These are phyloP conservation scores for Hirundichthys speculiger DNA, from an alignment of 2,113 vertebrate species.

Conservation along the genomic window DNA sequence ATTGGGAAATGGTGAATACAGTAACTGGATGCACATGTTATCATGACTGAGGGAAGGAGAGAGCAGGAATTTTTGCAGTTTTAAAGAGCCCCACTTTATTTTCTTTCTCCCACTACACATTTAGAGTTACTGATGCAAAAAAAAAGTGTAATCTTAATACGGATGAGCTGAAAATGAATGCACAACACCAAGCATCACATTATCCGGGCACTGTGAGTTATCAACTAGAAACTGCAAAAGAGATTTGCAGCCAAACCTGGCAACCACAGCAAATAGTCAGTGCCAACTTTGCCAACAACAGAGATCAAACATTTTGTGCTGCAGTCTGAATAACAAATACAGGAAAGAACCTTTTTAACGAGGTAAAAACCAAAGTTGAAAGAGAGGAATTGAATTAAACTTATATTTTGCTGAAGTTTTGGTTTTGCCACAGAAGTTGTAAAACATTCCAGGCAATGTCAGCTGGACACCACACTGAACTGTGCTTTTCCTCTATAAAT, in stretches of 20 bases:
- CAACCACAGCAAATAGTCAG: conserved; percentile 11
- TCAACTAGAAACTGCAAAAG: no score
- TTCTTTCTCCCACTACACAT: no score
- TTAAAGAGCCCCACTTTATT: no score
- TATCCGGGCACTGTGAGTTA: no score
- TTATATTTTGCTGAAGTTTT: background rate
- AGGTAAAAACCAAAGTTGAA: conserved; percentile 11
- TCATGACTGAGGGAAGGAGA: background rate
- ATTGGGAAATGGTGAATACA: conserved; percentile 49
- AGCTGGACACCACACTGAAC: no score
- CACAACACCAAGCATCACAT: no score
- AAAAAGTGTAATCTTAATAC: background rate
- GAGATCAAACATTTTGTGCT: conserved; percentile 4
- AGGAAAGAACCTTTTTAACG: background rate
- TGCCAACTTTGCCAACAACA: conserved; percentile 12
- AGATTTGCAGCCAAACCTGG: conserved; percentile 10
- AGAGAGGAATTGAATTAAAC: no score
- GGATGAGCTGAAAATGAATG: no score
- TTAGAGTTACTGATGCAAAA: no score
- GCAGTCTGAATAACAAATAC: background rate
- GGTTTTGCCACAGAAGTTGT: background rate
- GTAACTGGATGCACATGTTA: conserved; percentile 68
- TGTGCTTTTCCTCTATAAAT: no score
- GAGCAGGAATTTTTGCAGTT: background rate
- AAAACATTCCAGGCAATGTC: conserved; percentile 11